A percentile compares a stretch with the other conserved stretches of the same genome.
These are phyloP conservation scores for Tautogolabrus adspersus DNA, from an alignment of 2,113 vertebrate species.

Conservation along the genomic window DNA sequence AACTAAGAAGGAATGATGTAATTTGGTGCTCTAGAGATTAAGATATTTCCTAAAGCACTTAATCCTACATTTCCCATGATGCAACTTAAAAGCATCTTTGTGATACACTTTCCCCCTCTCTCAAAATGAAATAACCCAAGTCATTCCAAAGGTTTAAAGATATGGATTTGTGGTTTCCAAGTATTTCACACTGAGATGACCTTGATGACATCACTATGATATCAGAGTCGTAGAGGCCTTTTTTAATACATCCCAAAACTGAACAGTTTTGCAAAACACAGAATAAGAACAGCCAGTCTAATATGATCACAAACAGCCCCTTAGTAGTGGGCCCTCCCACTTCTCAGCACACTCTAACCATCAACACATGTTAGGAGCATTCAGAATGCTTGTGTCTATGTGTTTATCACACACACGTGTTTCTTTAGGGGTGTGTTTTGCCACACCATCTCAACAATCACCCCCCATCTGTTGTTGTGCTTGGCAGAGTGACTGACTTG, in stretches of 20 bases:
- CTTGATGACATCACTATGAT: constrained; percentile 1
- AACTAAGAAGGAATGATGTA: no score
- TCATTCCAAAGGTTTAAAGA: no score
- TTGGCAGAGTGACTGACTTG: constrained; percentile 15
- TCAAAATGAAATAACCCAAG: no score
- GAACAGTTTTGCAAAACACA: background rate
- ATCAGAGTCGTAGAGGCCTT: background rate
- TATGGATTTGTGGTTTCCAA: no score
- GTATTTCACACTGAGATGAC: background rate
- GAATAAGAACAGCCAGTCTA: background rate
- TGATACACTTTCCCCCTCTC: background rate
- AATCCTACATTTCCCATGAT: background rate
- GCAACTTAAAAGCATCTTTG: background rate
- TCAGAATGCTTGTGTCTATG: background rate
- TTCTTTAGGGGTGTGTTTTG: constrained; percentile 1
- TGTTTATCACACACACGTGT: constrained; percentile 19
- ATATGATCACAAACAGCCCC: background rate
- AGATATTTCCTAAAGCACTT: no score
- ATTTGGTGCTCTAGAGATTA: no score
- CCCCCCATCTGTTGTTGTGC: constrained; percentile 57
- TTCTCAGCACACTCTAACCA: constrained; percentile 3
- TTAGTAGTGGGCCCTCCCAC: no score
- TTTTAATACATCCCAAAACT: background rate
- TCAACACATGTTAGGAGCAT: constrained; percentile 13
- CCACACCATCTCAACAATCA: background rate